Percentiles rank a stretch among this genome's conserved stretches.
phyloP scores from a whole-genome alignment of 2,888 invertebrate species.

The Ochropleura leucogaster region DNA sequence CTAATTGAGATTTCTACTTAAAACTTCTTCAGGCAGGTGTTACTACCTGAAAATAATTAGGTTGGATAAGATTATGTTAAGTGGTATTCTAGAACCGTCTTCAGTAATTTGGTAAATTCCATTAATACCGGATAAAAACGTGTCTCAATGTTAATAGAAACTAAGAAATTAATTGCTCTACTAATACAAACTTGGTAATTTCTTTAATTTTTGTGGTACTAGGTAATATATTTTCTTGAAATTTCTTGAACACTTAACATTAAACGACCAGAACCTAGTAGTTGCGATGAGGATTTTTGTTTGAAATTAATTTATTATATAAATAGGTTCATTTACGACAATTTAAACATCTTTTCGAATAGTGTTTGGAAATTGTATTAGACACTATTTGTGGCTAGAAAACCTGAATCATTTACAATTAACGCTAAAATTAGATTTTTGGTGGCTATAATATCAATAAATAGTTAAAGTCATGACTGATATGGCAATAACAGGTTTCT shows the following conservation, averaged over 20 bases:
- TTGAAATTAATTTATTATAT: neutral
- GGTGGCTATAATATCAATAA: too few relatives aligned
- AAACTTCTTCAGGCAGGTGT: slow-evolving; percentile 64
- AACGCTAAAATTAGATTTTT: too few relatives aligned
- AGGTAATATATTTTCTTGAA: neutral
- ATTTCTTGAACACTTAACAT: neutral
- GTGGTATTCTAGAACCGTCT: slow-evolving; percentile 37
- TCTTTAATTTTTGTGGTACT: neutral
- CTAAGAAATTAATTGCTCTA: neutral
- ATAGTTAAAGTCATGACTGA: too few relatives aligned
- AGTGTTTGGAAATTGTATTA: too few relatives aligned
- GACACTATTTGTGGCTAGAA: too few relatives aligned
- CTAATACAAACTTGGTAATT: neutral
- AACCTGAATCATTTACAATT: too few relatives aligned
- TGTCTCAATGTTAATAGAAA: neutral
- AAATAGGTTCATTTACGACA: too few relatives aligned
- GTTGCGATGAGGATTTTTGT: neutral
- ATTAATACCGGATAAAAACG: slow-evolving; percentile 5
- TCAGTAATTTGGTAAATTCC: slow-evolving; percentile 26
- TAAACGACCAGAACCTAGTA: neutral
- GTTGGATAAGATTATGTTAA: slow-evolving; percentile 41
- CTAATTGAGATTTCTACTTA: slow-evolving; percentile 68
- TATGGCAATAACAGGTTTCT: too few relatives aligned
- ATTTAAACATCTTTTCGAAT: too few relatives aligned
- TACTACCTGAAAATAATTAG: slow-evolving; percentile 56